phyloP scores from a whole-genome alignment of 2,113 vertebrate genomes.

The Mirza zaza region DNA sequence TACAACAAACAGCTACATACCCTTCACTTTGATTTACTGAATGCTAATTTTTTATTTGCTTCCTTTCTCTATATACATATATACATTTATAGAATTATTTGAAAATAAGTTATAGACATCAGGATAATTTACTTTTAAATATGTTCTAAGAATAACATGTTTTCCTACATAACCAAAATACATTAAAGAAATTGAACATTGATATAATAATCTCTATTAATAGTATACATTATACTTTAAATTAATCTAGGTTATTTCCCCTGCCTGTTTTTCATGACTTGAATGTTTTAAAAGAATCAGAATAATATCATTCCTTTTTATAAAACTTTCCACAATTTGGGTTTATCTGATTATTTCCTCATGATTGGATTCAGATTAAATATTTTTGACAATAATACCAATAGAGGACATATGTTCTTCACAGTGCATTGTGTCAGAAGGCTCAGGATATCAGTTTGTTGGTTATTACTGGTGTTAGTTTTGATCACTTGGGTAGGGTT shows the following conservation, averaged over 20 bases:
- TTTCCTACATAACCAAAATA: neutral
- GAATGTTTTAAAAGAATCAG: neutral
- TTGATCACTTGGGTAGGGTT: neutral
- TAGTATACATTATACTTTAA: neutral
- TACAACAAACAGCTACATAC: neutral
- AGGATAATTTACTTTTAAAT: neutral
- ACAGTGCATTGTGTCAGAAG: neutral
- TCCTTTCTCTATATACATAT: neutral
- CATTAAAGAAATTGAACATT: neutral
- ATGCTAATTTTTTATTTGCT: neutral
- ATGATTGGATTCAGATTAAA: neutral
- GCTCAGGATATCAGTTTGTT: neutral
- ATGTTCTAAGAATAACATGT: neutral
- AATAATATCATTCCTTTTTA: neutral
- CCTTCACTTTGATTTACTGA: neutral
- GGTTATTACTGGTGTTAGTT: neutral
- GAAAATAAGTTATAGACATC: neutral
- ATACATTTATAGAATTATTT: neutral
- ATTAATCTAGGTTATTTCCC: neutral
- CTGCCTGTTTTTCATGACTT: neutral
- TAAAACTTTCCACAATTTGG: neutral
- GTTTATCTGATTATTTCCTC: neutral
- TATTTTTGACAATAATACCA: neutral
- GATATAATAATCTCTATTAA: neutral
- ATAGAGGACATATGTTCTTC: neutral